Evolutionary conservation across 2,797 vertebrate species (phyloP), one percentile per base, ranked within the genome.

Genomic region (Pipistrellus pipistrellus): DNA sequence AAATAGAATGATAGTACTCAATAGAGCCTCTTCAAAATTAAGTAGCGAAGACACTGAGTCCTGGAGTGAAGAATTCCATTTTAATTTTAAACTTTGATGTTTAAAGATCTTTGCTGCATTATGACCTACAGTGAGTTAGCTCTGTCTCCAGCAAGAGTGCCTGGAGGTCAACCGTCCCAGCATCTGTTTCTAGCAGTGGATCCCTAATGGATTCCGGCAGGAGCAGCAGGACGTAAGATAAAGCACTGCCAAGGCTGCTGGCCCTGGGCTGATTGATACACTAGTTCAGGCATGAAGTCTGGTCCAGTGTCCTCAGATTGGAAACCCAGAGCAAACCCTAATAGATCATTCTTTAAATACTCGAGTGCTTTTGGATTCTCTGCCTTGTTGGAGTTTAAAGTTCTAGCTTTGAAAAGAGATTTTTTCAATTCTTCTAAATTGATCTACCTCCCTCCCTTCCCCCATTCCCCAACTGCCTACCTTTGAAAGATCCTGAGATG

Each of bases 221-320:
- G 6, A n/a, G 41, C 69, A 68, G 73, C 68, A 57, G 59, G 66
- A 85, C 75, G 13, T 66, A 69, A 81, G 75, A 38, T 23, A 82
- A 57, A 66, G 38, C 1, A 4, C 51, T 41, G 17, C 53, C 57
- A 46, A 84, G 30, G 12, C 75, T 57, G 20, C 35, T 21, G 21
- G 78, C 69, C 95, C 82, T 35, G 81, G 91, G 91, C 73, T 51
- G 66, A 76, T 30, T 78, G 86, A 94, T 75, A 75, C 27, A 64
- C 41, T 53, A 75, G 59, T 88, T 90, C 46, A 72, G 85, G 88
- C 73, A 32, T 5, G 35, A 90, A 30, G 68, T 83, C 91, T 78
- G 30, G 53, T 53, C 46, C n/a, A 69, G 35, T 44, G 21, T 62
- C 64, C 82, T 87, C 78, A 41, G 46, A 89, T 3, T 51, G 46